phyloP scores from a whole-genome alignment of 2,797 vertebrate species.

The Neosalanx taihuensis region DNA sequence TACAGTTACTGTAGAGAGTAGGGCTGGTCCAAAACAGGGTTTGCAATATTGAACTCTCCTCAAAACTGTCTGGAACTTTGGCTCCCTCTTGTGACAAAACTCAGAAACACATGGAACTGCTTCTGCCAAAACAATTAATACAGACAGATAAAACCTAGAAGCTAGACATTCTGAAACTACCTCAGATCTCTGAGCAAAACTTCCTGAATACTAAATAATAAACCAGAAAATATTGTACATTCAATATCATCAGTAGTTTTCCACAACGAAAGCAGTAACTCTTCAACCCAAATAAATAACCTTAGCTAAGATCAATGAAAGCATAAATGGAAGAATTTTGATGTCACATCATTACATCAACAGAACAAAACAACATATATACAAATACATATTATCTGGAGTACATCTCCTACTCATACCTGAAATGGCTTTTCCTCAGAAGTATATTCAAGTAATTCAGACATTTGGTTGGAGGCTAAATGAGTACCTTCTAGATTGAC shows the following conservation, averaged over 20 bases:
- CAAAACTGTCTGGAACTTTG: not conserved
- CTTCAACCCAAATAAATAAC: not conserved
- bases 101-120: not conserved
- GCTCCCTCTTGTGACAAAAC: slow-evolving; percentile 52
- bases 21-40: too few relatives aligned
- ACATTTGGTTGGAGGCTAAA: not conserved
- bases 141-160: too few relatives aligned
- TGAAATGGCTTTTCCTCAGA: not conserved
- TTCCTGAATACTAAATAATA: not conserved
- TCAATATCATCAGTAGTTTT: not conserved
- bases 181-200: too few relatives aligned
- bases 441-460: slow-evolving; percentile 6
- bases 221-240: not conserved
- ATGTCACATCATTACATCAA: not conserved
- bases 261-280: not conserved
- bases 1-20: not conserved
- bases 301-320: not conserved
- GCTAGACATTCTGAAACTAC: too few relatives aligned
- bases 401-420: not conserved
- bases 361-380: not conserved
- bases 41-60: too few relatives aligned
- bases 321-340: slow-evolving; percentile 2
- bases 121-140: not conserved
- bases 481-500: not conserved
- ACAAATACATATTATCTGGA: not conserved